Evolutionary conservation across 2,888 invertebrate genomes (phyloP).

Genomic region (Lutraria lutraria): DNA sequence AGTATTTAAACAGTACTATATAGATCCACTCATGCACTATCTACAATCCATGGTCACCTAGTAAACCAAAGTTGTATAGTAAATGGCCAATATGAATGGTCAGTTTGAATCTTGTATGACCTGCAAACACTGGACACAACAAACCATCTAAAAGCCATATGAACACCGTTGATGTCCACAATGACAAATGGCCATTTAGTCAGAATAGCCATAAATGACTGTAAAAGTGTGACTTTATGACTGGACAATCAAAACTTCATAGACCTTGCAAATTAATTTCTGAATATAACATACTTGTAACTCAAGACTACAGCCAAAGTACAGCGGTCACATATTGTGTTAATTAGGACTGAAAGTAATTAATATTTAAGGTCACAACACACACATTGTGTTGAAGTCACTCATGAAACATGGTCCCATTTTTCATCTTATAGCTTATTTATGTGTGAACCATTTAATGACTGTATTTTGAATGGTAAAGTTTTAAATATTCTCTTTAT

Average conservation of each 20-base stretch:
- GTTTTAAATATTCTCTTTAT: no score
- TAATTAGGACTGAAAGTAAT: constrained; percentile 19
- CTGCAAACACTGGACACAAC: constrained; percentile 22
- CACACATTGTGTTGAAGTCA: background rate
- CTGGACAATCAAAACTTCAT: constrained; percentile 30
- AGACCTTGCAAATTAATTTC: background rate
- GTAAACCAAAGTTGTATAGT: background rate
- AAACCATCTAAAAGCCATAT: background rate
- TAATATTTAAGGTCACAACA: constrained; percentile 24
- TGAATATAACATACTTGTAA: background rate
- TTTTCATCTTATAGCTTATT: background rate
- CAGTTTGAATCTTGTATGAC: constrained; percentile 34
- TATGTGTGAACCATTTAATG: constrained; percentile 6
- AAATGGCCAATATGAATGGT: constrained; percentile 31
- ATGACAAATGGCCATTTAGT: constrained; percentile 57
- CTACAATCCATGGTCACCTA: constrained; percentile 32
- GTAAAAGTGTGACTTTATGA: constrained; percentile 45
- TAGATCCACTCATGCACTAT: background rate
- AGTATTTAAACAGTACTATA: background rate
- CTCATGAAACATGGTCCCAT: background rate
- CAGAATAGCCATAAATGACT: constrained; percentile 28
- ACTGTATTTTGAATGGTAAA: background rate
- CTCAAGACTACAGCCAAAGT: background rate
- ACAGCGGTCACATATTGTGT: background rate
- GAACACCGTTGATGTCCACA: constrained; percentile 46